Evolutionary conservation across 2,888 invertebrate species (phyloP).

Genomic region (Pheosia gnoma): DNA sequence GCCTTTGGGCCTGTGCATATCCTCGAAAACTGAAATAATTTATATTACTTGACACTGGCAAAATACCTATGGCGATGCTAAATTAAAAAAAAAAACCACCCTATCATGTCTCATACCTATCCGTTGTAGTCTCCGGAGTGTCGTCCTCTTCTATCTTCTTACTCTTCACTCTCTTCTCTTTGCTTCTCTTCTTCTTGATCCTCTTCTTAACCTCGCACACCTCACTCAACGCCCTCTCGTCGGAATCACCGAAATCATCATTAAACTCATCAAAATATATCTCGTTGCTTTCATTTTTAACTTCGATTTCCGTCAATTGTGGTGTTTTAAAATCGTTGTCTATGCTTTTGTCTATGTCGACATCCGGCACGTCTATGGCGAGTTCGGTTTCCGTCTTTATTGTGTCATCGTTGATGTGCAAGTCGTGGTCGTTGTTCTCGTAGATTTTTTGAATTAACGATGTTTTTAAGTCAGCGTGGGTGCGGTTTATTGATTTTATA

Average conservation of each 20-base stretch:
- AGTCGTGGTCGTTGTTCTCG: slow-evolving; percentile 49
- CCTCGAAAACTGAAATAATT: no score
- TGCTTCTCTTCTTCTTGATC: slow-evolving; percentile 22
- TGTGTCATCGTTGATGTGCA: slow-evolving; percentile 39
- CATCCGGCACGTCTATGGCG: slow-evolving; percentile 2
- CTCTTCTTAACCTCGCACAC: slow-evolving; percentile 47
- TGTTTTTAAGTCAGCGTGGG: slow-evolving; percentile 44
- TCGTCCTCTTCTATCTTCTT: slow-evolving; percentile 41
- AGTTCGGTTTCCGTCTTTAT: slow-evolving; percentile 35
- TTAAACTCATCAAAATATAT: slow-evolving; percentile 61
- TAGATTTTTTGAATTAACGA: slow-evolving; percentile 46
- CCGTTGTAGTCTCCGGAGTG: slow-evolving; percentile 49
- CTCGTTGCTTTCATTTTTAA: slow-evolving; percentile 58
- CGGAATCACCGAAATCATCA: slow-evolving; percentile 57
- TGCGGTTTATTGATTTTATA: slow-evolving; percentile 56
- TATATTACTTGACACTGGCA: background rate
- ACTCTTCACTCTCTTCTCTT: slow-evolving; percentile 31
- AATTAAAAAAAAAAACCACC: no score
- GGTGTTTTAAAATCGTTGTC: slow-evolving; percentile 11
- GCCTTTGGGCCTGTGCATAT: no score
- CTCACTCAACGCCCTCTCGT: slow-evolving; percentile 61
- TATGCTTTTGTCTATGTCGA: background rate
- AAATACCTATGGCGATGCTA: no score
- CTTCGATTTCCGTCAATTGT: slow-evolving; percentile 40
- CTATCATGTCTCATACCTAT: slow-evolving; percentile 52